A percentile compares a stretch with the other conserved stretches of the same genome.
These are phyloP conservation scores for Hydrochoerus hydrochaeris DNA, from an alignment of 2,113 vertebrate species.

Conservation along the genomic window DNA sequence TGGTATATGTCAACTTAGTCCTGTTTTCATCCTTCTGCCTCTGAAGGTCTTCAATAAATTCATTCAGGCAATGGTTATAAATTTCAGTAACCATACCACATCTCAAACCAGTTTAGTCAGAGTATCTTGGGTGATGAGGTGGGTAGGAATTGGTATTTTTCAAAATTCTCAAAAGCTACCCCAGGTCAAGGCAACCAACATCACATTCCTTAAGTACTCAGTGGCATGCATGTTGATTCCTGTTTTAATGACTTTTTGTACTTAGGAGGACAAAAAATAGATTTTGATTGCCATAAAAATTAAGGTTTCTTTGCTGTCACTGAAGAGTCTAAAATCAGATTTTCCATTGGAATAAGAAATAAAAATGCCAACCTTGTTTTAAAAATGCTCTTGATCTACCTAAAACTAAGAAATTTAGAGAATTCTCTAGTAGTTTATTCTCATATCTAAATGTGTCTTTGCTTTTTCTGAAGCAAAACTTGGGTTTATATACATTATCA, in stretches of 20 bases:
- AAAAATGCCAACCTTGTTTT: conserved; percentile 62
- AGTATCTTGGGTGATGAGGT: background rate
- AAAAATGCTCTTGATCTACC: conserved; percentile 60
- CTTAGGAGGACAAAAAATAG: background rate
- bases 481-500: background rate
- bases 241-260: background rate
- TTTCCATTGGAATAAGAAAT: conserved; percentile 62
- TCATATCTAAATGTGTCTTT: background rate
- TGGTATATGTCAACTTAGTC: fast-evolving
- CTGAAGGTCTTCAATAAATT: background rate
- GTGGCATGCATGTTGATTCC: background rate
- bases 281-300: background rate
- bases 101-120: background rate
- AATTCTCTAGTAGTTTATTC: background rate
- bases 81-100: background rate
- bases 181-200: background rate
- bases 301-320: background rate
- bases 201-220: background rate
- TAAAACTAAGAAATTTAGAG: conserved; percentile 41
- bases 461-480: conserved; percentile 39
- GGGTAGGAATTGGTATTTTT: background rate
- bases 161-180: background rate
- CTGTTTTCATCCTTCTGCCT: background rate
- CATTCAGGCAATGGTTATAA: background rate
- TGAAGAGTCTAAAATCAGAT: conserved; percentile 56